Base-by-base conservation (phyloP, 2,888 invertebrate species). In the Keiferia lycopersicella region DNA sequence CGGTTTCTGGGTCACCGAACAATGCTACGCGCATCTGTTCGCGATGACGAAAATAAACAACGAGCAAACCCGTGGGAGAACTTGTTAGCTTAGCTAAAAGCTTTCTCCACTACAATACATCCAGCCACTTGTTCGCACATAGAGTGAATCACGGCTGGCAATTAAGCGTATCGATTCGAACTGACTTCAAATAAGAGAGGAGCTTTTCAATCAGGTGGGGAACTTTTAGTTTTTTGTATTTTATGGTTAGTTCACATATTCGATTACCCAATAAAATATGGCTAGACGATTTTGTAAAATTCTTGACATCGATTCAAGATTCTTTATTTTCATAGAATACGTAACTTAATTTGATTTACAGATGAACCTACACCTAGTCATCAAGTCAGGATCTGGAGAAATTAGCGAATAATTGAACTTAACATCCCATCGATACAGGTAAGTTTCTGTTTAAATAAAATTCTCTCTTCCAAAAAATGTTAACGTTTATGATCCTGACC, bases 11-110 rank as follows among this genome's bases (percentile, higher is more conserved):
- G 82, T 81, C 78, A 80, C 14, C 56, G 56, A 4, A 34, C 56
- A 75, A 70, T 72, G 74, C 74, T 76, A 71, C 53, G 30, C 73
- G 74, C 83, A 82, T 81, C 78, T 84, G 83, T 78, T 74, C 69
- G 69, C 70, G 75, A 39, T 62, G 58, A 61, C 50, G 60, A 65
- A 63, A 56, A 63, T 41, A 51, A 67, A 65, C 65, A 71, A 65
- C 66, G 67, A 65, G 63, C 68, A 69, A 69, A 68, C 66, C 77
- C 72, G 77, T 77, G 77, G 79, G 79, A 78, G 73, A 70, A 61
- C 67, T 63, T 77, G 74, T 74, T 78, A 75, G 76, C 77, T 76
- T 73, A 76, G 75, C 72, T 80, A 75, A 78, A 75, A 80, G 77
- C 74, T 69, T 71, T 77, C 22, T 11, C 51, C 51, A 22, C 14